Conservation (phyloP, 2,888 invertebrate genomes). For the Octonoba sinensis region DNA sequence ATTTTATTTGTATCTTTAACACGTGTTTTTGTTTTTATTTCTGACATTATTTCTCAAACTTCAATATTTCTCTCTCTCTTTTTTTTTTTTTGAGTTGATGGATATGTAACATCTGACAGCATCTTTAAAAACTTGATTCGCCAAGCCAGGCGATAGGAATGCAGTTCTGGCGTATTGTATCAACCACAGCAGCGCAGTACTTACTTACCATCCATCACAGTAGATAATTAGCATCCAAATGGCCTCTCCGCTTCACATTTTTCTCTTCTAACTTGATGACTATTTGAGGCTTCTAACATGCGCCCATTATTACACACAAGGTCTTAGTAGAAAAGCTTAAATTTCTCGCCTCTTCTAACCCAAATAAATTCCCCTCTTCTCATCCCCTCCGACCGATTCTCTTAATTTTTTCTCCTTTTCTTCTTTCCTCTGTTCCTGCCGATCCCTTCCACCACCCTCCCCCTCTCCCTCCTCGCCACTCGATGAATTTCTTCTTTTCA, state of each 20-base stretch:
- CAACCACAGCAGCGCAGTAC: slow-evolving; percentile 58
- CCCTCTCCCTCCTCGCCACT: slow-evolving; percentile 14
- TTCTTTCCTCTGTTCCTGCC: neutral
- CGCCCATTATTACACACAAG: slow-evolving; percentile 63
- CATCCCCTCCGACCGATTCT: slow-evolving; percentile 1
- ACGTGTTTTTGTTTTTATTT: no score
- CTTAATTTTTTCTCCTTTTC: slow-evolving; percentile 8
- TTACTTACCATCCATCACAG: slow-evolving; percentile 62
- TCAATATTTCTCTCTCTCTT: no score
- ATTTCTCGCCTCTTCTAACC: slow-evolving; percentile 49
- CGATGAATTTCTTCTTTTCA: slow-evolving; percentile 44
- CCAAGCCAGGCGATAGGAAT: slow-evolving; percentile 44
- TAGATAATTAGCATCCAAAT: slow-evolving; percentile 64
- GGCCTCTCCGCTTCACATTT: slow-evolving; percentile 60
- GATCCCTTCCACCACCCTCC: neutral
- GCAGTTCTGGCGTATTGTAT: slow-evolving; percentile 6
- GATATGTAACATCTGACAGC: no score
- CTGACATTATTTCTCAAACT: no score
- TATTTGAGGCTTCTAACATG: slow-evolving; percentile 63
- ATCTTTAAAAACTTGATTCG: slow-evolving; percentile 1
- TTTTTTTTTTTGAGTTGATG: no score
- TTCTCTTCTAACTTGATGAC: slow-evolving; percentile 62
- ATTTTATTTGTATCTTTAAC: no score
- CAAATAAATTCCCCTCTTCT: slow-evolving; percentile 45
- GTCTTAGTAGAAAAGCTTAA: slow-evolving; percentile 62